Conservation (phyloP, 2,888 invertebrate species). For the Standfussiana lucernea region DNA sequence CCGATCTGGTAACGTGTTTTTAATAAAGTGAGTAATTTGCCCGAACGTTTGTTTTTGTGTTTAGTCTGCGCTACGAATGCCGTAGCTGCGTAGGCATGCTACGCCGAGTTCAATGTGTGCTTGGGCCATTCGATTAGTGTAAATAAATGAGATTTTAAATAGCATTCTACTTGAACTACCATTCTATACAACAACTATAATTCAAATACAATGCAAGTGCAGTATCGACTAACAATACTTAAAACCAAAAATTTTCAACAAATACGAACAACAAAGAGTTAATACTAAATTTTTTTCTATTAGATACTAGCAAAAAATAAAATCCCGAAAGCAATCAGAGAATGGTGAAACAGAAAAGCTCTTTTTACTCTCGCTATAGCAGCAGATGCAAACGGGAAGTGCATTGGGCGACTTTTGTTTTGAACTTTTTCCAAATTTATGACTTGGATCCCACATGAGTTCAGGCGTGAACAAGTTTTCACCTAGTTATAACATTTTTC, state of each 20-base stretch:
- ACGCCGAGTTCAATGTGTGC: not conserved
- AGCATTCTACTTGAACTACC: not conserved
- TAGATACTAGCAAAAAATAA: slow-evolving; percentile 48
- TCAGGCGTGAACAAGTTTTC: slow-evolving; percentile 78
- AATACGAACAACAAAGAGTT: slow-evolving; percentile 28
- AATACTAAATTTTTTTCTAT: slow-evolving; percentile 56
- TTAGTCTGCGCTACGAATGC: slow-evolving; percentile 33
- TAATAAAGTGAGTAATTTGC: slow-evolving; percentile 38
- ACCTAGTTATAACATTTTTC: slow-evolving; percentile 76
- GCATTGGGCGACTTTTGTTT: slow-evolving; percentile 77
- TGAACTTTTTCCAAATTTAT: slow-evolving; percentile 78
- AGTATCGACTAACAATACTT: not conserved
- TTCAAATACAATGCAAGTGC: not conserved
- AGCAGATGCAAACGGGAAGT: slow-evolving; percentile 71
- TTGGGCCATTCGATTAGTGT: not conserved
- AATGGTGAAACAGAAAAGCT: slow-evolving; percentile 60
- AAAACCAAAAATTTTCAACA: slow-evolving; percentile 11
- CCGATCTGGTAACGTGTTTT: slow-evolving; percentile 58
- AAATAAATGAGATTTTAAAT: slow-evolving; percentile 21
- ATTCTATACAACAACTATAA: not conserved
- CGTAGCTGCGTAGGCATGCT: slow-evolving; percentile 29
- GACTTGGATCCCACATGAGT: slow-evolving; percentile 77
- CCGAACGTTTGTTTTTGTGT: slow-evolving; percentile 22
- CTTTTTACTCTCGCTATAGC: slow-evolving; percentile 60
- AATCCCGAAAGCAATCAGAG: slow-evolving; percentile 67